Evolutionary conservation across 2,797 vertebrate species (phyloP).

Genomic region (Galago senegalensis): DNA sequence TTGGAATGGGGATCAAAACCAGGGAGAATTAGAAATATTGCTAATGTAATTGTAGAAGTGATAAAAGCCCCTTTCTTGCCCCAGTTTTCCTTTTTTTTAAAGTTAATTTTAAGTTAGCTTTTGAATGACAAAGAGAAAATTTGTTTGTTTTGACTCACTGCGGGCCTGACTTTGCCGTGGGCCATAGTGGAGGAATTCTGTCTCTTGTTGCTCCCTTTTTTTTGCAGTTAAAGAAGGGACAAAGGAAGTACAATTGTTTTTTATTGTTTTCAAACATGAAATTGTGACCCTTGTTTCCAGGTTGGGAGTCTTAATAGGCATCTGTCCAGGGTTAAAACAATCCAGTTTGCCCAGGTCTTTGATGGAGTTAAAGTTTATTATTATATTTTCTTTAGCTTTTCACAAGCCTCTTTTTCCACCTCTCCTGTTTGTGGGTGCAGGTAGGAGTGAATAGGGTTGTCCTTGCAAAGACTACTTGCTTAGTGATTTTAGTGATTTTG

Average conservation of each 20-base stretch:
- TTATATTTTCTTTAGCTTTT: slow-evolving; percentile 59
- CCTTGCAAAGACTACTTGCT: slow-evolving; percentile 2
- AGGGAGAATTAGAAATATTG: slow-evolving; percentile 37
- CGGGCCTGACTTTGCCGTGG: slow-evolving; percentile 36
- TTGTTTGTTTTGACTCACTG: slow-evolving; percentile 61
- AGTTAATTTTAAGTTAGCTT: slow-evolving; percentile 79
- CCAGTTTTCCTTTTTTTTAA: background rate
- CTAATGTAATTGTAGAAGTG: slow-evolving; percentile 60
- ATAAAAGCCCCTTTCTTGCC: slow-evolving; percentile 25
- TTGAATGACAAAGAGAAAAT: slow-evolving; percentile 67
- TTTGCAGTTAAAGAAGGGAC: slow-evolving; percentile 26
- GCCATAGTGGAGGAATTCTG: slow-evolving; percentile 69
- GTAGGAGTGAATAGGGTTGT: background rate
- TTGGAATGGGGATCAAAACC: slow-evolving; percentile 71
- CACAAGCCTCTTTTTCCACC: background rate
- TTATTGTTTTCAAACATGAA: slow-evolving; percentile 66
- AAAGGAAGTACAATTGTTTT: slow-evolving; percentile 64
- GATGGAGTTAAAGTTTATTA: slow-evolving; percentile 45
- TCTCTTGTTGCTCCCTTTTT: slow-evolving; percentile 72
- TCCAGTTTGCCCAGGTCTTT: slow-evolving; percentile 28
- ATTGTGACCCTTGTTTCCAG: slow-evolving; percentile 55
- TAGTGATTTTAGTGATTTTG: slow-evolving; percentile 32
- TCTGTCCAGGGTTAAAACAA: slow-evolving; percentile 44
- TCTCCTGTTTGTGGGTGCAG: background rate
- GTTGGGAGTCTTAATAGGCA: slow-evolving; percentile 24